A percentile compares a stretch with the other conserved stretches of the same genome.
phyloP scores from a whole-genome alignment of 2,113 vertebrate genomes.

The Pycnonotus jocosus region DNA sequence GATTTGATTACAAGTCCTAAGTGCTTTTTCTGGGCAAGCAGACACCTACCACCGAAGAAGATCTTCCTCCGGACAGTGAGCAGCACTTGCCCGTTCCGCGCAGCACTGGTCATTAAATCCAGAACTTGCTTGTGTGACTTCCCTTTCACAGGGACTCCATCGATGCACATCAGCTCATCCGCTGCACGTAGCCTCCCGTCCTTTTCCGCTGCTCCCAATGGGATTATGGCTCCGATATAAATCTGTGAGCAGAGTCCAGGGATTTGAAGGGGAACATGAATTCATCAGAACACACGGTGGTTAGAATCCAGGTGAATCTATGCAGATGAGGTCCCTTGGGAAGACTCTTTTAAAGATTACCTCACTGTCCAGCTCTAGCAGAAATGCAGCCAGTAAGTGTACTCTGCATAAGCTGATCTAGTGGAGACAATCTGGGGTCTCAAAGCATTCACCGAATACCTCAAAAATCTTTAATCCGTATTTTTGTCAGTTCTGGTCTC shows the following conservation, averaged over 20 bases:
- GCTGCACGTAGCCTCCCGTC: constrained; percentile 92
- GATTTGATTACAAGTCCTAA: too few species aligned
- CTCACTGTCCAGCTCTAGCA: not conserved
- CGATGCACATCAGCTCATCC: constrained; percentile 94
- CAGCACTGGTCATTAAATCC: constrained; percentile 95
- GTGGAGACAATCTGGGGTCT: not conserved
- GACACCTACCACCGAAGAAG: constrained; percentile 76
- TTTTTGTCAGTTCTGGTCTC: not conserved
- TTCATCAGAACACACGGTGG: not conserved
- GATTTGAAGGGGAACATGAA: not conserved
- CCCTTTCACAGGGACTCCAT: constrained; percentile 89
- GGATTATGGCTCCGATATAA: constrained; percentile 96
- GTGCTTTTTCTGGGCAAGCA: not conserved
- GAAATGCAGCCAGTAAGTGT: not conserved
- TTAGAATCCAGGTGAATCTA: not conserved
- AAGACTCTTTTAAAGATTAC: not conserved
- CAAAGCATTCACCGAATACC: not conserved
- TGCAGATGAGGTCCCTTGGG: not conserved
- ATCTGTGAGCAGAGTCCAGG: constrained; percentile 73
- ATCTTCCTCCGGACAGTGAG: constrained; percentile 90
- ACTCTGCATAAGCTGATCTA: not conserved
- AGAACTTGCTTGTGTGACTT: constrained; percentile 96
- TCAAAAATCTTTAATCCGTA: not conserved
- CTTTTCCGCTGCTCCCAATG: constrained; percentile 90
- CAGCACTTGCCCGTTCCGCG: constrained; percentile 93